Evolutionary conservation across 1,140 invertebrate species (phyloP).

Genomic region (Eumaeus atala): DNA sequence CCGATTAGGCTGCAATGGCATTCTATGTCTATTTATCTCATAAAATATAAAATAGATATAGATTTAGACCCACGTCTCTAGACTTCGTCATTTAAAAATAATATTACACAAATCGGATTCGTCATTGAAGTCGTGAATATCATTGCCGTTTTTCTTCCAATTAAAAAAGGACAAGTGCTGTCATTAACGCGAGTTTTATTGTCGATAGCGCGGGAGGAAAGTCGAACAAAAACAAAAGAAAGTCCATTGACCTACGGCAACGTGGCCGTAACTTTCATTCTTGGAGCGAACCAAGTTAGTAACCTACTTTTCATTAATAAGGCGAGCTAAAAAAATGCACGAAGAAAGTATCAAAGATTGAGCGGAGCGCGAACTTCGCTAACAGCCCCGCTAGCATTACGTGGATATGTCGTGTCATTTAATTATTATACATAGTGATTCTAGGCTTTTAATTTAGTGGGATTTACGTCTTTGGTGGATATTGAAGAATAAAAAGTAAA

Average conservation of each 20-base stretch:
- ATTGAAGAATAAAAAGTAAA: too few relatives aligned
- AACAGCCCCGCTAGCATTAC: conserved; percentile 31
- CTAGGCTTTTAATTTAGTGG: too few relatives aligned
- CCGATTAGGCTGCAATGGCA: too few relatives aligned
- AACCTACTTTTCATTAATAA: conserved; percentile 75
- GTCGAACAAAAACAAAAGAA: conserved; percentile 65
- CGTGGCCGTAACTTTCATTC: conserved; percentile 70
- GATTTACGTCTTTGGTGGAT: too few relatives aligned
- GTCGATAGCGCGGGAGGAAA: conserved; percentile 17
- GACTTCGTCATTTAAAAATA: too few relatives aligned
- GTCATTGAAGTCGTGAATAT: neutral
- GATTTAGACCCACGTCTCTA: too few relatives aligned
- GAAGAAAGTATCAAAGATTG: conserved; percentile 74
- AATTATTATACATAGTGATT: too few relatives aligned
- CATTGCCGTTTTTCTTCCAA: neutral
- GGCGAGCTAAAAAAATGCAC: conserved; percentile 71
- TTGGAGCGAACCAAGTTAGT: conserved; percentile 70
- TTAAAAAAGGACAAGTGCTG: neutral
- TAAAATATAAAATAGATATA: too few relatives aligned
- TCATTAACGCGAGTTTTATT: neutral
- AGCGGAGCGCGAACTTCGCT: conserved; percentile 65
- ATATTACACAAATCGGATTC: too few relatives aligned
- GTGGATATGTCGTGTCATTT: conserved; percentile 30
- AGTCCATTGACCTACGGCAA: conserved; percentile 68
- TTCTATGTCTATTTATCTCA: too few relatives aligned